phyloP scores from a whole-genome alignment of 92 coral and sea anemone genomes.

The Parazoanthus swiftii region DNA sequence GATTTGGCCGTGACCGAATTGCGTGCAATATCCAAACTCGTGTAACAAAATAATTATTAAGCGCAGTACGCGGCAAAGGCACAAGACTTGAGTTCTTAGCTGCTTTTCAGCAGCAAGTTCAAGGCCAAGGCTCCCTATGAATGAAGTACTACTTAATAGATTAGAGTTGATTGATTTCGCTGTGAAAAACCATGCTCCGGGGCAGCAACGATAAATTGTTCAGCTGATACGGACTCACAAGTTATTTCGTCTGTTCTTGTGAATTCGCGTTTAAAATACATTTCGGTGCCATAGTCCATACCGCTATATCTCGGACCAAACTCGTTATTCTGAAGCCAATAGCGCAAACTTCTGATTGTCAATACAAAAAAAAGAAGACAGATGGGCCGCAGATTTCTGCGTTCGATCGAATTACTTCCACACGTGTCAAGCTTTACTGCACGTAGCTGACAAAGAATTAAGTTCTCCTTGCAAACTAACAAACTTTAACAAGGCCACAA shows the following conservation, averaged over 20 bases:
- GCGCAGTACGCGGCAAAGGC: slow-evolving; percentile 12
- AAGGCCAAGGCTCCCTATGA: slow-evolving; percentile 37
- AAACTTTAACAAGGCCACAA: not conserved
- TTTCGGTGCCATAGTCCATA: not conserved
- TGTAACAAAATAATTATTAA: slow-evolving; percentile 13
- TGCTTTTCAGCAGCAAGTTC: slow-evolving; percentile 26
- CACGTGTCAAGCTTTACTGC: slow-evolving; percentile 24
- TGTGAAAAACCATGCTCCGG: slow-evolving; percentile 8
- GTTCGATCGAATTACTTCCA: slow-evolving; percentile 26
- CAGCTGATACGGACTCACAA: slow-evolving; percentile 3
- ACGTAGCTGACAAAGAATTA: not conserved
- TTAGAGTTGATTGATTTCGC: slow-evolving; percentile 14
- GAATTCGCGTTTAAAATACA: not conserved
- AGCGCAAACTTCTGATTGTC: not conserved
- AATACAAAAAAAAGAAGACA: slow-evolving; percentile 1
- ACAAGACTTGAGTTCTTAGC: not conserved
- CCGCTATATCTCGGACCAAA: not conserved
- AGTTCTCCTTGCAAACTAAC: not conserved
- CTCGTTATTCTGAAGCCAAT: not conserved
- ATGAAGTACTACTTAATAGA: slow-evolving; percentile 32
- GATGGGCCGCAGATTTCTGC: slow-evolving; percentile 12
- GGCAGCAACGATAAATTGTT: not conserved
- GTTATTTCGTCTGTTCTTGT: slow-evolving; percentile 12
- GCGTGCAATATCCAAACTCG: not conserved
- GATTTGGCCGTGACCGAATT: slow-evolving; percentile 1